Base-by-base conservation (phyloP, 2,797 vertebrate genomes). In the Falco rusticolus region DNA sequence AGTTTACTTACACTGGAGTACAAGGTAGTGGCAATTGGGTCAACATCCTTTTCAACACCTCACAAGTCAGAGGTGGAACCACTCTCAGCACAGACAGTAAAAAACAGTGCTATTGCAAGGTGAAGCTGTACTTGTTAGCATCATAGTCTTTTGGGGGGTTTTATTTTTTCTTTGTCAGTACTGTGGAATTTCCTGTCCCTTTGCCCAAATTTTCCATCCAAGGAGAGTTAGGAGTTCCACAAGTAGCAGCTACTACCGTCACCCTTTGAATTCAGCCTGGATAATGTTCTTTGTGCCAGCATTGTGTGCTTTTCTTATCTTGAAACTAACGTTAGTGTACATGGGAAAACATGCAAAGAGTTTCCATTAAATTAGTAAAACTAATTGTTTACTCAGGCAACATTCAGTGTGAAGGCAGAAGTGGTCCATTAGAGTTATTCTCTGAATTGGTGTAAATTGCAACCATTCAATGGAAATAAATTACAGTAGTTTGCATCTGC, bases 271-370 rank as follows among this genome's bases (percentile, higher is more conserved):
- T 91, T 57, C 74, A 57, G 60, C 74, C 70, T 65, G 64, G 56
- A 69, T 53, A 78, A 61, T 4, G 21, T 53, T 91, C 65, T 53
- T 41, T 53, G 83, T 69, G 79, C 56, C 83, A 76, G 20, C 56
- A n/a, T 59, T 51, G 61, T 41, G 24, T 84, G 39, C 65, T 87
- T 84, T 89, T 50, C 92, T 94, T 87, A 72, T 90, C 86, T 84
- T 54, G 39, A 77, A 76, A 45, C 74, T 26, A 74, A 90, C 54
- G 20, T 68, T 72, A 68, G 54, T 28, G 64, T 74, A 80, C 1
- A 1, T 87, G 64, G 93, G 77, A 93, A 86, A 96, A 80, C 81
- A 89, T 9, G 50, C 39, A 41, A 64, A 77, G 68, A 75, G 80
- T 79, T 90, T 75, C 71, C 54, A 68, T 76, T 74, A 48, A 86